Base-by-base conservation (phyloP, 2,113 vertebrate species). In the Myotis yumanensis region DNA sequence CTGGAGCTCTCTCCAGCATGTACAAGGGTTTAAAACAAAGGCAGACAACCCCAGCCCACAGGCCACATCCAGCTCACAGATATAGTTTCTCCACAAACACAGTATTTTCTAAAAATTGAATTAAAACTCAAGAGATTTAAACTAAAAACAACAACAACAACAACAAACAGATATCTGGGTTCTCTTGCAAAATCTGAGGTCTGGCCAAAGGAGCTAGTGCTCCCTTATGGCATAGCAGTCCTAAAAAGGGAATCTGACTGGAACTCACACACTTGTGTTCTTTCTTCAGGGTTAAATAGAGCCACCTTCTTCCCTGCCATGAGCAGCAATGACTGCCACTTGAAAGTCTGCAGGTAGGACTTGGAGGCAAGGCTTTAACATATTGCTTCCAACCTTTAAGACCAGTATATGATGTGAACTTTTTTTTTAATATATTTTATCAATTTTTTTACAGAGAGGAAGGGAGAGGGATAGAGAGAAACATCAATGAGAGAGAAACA, bases 111-210 rank as follows among this genome's bases (percentile, higher is more conserved):
- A 83, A 94, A 84, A 91, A 11, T 18, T 43, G 52, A 86, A 81
- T 91, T 93, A 94, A 86, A 96, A 91, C 25, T 81, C 37, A 84
- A 73, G 83, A 88, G 52, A 68, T 32, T 83, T 83, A 86, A 51
- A 79, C 90, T 68, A 68, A 43, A 57, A n/a, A 30, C 40, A 43
- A 43, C 6, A 43, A 40, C 40, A n/a, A n/a, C n/a, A 15, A 69
- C 16, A 91, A 86, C n/a, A 71, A 15, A 71, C n/a, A 69, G 37
- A 37, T 73, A 68, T 32, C 48, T 93, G 59, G n/a, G 51, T 69
- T 88, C 48, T 76, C 80, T 89, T 81, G n/a, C 12, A 68, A 92
- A 94, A 84, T 71, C 84, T 68, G 46, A 93, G 48, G 17, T 71
- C 51, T 91, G 48, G 69, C 30, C 66, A 23, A 28, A 59, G 16